Evolutionary conservation across 2,888 invertebrate species (phyloP).

Genomic region (Theristus sp.): DNA sequence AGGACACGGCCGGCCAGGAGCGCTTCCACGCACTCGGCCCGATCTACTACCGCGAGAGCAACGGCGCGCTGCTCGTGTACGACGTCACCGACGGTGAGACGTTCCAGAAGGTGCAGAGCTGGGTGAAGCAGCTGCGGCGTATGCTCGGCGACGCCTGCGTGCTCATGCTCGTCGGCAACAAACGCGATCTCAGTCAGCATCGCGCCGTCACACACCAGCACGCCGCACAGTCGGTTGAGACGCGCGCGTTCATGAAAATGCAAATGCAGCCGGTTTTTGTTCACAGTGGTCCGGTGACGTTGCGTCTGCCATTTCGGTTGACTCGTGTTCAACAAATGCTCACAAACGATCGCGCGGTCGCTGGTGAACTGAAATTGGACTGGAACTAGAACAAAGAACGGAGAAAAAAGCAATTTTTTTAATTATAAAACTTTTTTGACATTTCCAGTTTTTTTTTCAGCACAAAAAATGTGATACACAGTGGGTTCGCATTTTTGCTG

Average conservation of each 20-base stretch:
- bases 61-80: constrained; percentile 90
- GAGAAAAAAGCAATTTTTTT: not conserved
- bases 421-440: not conserved
- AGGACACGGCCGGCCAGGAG: constrained; percentile 92
- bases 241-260: no score
- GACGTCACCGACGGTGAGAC: constrained; percentile 93
- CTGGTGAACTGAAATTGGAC: no score
- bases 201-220: not conserved
- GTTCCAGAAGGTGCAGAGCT: constrained; percentile 85
- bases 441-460: not conserved
- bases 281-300: no score
- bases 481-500: not conserved
- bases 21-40: constrained; percentile 89
- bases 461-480: not conserved
- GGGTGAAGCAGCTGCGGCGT: constrained; percentile 89
- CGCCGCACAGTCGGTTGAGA: not conserved
- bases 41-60: constrained; percentile 88
- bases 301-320: no score
- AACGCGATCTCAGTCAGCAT: constrained; percentile 57
- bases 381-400: no score
- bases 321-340: no score
- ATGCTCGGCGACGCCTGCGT: constrained; percentile 87
- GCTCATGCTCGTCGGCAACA: constrained; percentile 84
- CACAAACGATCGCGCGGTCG: no score
- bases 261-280: no score